Evolutionary conservation across 2,113 vertebrate genomes (phyloP).

Genomic region (Martes martes): DNA sequence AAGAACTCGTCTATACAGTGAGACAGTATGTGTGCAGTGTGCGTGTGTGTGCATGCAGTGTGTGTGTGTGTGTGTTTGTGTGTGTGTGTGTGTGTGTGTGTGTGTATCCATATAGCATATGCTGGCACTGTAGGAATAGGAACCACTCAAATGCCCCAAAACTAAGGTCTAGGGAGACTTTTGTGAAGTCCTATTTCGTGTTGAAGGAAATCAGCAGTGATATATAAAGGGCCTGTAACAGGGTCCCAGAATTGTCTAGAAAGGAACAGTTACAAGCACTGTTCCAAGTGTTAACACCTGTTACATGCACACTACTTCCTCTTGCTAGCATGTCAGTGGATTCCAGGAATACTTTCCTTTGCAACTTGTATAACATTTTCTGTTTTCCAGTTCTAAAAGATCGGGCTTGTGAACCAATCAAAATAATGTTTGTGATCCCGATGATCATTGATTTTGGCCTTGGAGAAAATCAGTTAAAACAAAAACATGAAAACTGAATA

Average conservation of each 20-base stretch:
- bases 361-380: constrained; percentile 66
- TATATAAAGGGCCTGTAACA: neutral
- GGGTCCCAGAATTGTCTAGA: constrained; percentile 26
- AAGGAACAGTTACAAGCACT: constrained; percentile 63
- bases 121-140: constrained; percentile 91
- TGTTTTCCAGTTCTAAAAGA: constrained; percentile 77
- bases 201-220: neutral
- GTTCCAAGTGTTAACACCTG: constrained; percentile 66
- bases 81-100: neutral
- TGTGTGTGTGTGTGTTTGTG: neutral
- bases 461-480: constrained; percentile 81
- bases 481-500: constrained; percentile 49
- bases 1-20: neutral
- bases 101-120: constrained; percentile 80
- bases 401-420: constrained; percentile 75
- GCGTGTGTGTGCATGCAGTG: neutral
- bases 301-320: constrained; percentile 60
- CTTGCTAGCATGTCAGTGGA: constrained; percentile 68
- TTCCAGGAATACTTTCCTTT: constrained; percentile 73
- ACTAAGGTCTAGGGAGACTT: neutral
- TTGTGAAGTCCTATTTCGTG: neutral
- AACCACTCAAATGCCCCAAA: constrained; percentile 86
- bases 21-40: neutral
- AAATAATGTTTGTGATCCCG: constrained; percentile 79
- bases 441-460: constrained; percentile 71